Evolutionary conservation across 1,140 invertebrate genomes (phyloP).

Genomic region (Scaptomyza montana): DNA sequence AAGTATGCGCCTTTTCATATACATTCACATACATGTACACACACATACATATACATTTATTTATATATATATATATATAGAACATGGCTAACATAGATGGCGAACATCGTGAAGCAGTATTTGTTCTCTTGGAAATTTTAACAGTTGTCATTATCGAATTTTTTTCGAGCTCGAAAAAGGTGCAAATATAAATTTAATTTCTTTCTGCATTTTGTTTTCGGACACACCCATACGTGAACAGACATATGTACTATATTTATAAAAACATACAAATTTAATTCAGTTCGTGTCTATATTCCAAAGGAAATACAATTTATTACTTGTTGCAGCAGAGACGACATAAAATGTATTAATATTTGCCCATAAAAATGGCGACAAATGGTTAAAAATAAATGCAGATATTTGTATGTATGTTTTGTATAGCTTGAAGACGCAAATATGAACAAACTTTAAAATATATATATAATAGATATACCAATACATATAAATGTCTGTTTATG

Average conservation of each 20-base stretch:
- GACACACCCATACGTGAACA: constrained; percentile 21
- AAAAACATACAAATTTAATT: constrained; percentile 17
- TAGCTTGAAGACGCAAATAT: constrained; percentile 53
- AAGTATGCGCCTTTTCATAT: constrained; percentile 22
- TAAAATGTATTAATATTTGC: constrained; percentile 76
- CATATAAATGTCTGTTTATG: constrained; percentile 19
- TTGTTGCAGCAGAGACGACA: constrained; percentile 70
- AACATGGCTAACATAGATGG: constrained; percentile 36
- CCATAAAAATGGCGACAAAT: constrained; percentile 58
- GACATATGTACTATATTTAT: constrained; percentile 6
- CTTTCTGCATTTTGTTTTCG: constrained; percentile 47
- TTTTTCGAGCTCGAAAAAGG: constrained; percentile 73
- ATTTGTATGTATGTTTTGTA: constrained; percentile 46
- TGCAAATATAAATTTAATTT: constrained; percentile 60
- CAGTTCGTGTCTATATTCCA: constrained; percentile 10
- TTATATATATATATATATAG: constrained; percentile 6
- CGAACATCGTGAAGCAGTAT: constrained; percentile 25
- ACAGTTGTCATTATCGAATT: constrained; percentile 76
- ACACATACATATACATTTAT: neutral
- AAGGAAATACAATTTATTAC: constrained; percentile 74
- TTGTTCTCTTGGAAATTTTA: constrained; percentile 47
- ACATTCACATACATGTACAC: constrained; percentile 11
- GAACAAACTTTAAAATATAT: constrained; percentile 47
- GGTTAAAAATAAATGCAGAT: constrained; percentile 68
- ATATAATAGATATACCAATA: neutral